Percentiles rank a stretch among this genome's conserved stretches.
phyloP scores from a whole-genome alignment of 1,140 invertebrate species.

The Bombus fervidus region DNA sequence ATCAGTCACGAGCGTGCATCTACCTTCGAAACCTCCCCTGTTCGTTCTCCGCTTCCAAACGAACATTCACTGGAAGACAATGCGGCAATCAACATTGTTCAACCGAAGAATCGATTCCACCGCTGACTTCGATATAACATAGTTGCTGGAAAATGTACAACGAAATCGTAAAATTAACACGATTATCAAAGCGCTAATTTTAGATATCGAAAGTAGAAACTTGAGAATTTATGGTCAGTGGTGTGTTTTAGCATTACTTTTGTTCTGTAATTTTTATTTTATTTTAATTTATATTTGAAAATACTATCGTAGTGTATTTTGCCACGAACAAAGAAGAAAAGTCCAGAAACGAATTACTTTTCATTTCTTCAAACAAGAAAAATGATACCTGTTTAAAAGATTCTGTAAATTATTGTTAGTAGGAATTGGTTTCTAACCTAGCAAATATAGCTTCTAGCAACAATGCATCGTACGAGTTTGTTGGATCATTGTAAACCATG shows the following conservation, averaged over 20 bases:
- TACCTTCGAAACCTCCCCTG: slow-evolving; percentile 4
- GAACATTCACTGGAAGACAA: background rate
- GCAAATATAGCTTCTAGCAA: background rate
- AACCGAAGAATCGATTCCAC: background rate
- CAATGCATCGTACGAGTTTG: background rate
- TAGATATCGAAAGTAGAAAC: background rate
- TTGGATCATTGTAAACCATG: background rate
- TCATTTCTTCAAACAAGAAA: too few relatives aligned
- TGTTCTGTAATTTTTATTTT: background rate
- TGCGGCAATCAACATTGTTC: background rate
- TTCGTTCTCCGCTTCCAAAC: background rate
- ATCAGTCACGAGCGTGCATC: slow-evolving; percentile 4
- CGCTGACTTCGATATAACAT: background rate
- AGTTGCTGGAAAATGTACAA: background rate
- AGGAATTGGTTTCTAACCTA: background rate
- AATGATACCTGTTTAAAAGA: too few relatives aligned
- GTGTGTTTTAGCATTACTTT: background rate
- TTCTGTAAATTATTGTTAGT: too few relatives aligned
- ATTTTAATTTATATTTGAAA: background rate
- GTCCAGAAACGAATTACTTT: too few relatives aligned
- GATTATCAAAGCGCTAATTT: background rate
- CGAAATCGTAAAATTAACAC: background rate
- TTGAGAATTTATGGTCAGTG: too few relatives aligned
- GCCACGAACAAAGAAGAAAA: too few relatives aligned
- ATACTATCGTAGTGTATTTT: too few relatives aligned